These are phyloP conservation scores for Zaprionus capensis DNA, from an alignment of 1,140 invertebrate genomes.

Conservation along the genomic window DNA sequence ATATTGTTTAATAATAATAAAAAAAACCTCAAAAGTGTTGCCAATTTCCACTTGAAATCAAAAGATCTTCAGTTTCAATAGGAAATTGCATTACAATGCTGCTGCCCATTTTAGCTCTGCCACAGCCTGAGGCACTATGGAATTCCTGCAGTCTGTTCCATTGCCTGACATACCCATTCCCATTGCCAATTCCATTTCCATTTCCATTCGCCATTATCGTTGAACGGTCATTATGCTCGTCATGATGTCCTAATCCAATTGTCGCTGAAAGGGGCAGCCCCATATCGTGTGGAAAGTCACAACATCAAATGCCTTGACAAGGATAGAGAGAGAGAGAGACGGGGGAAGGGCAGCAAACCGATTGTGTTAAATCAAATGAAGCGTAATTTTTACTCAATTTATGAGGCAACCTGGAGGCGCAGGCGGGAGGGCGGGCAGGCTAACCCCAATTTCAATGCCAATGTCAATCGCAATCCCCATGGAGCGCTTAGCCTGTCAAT, in stretches of 20 bases:
- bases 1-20: background rate
- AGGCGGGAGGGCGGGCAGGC: conserved; percentile 2
- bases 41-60: background rate
- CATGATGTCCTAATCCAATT: conserved; percentile 51
- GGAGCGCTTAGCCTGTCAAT: conserved; percentile 75
- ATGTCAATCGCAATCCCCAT: conserved; percentile 51
- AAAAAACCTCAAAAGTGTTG: background rate
- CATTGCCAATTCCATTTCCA: background rate
- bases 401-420: conserved; percentile 41
- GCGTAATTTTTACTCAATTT: conserved; percentile 83
- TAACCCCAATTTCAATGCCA: conserved; percentile 45
- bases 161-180: background rate
- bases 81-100: background rate
- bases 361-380: conserved; percentile 83
- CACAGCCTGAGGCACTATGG: background rate
- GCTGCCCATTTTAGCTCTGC: background rate
- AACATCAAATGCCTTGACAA: conserved; percentile 55
- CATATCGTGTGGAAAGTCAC: conserved; percentile 16
- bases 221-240: conserved; percentile 18
- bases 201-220: conserved; percentile 3
- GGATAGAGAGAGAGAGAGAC: background rate
- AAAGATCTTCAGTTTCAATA: background rate
- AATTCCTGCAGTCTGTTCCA: background rate
- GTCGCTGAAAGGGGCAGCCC: conserved; percentile 35
- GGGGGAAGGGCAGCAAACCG: conserved; percentile 41